Conservation (phyloP, 2,797 vertebrate genomes). For the Cuniculus paca region DNA sequence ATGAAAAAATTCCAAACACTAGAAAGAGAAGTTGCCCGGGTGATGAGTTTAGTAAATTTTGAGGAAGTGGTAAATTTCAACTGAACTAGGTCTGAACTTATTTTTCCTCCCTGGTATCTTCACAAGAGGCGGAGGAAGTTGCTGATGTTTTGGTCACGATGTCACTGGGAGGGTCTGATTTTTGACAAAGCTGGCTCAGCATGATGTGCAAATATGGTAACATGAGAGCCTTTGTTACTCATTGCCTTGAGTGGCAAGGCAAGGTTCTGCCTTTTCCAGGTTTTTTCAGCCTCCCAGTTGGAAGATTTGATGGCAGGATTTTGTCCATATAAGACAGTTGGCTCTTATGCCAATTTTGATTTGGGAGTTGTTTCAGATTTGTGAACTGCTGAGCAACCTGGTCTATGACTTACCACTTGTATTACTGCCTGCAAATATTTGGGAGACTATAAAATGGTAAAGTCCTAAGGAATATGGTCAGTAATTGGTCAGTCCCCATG, state of each 20-base stretch:
- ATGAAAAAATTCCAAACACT: slow-evolving; percentile 53
- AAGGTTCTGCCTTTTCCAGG: background rate
- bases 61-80: slow-evolving; percentile 54
- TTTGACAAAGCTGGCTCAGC: background rate
- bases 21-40: slow-evolving; percentile 65
- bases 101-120: background rate
- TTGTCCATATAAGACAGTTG: slow-evolving; percentile 5
- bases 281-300: slow-evolving; percentile 26
- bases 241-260: background rate
- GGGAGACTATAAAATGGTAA: slow-evolving; percentile 55
- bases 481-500: slow-evolving; percentile 42
- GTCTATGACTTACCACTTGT: slow-evolving; percentile 41
- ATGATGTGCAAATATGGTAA: background rate
- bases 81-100: slow-evolving; percentile 8
- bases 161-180: background rate
- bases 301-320: slow-evolving; percentile 51
- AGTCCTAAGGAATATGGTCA: slow-evolving; percentile 49
- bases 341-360: slow-evolving; percentile 75
- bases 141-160: background rate
- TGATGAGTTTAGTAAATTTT: slow-evolving; percentile 63
- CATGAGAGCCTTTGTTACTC: background rate
- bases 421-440: slow-evolving; percentile 62
- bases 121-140: background rate
- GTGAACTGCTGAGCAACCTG: slow-evolving; percentile 10
- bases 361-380: slow-evolving; percentile 68